These are phyloP conservation scores for Antedon mediterranea DNA, from an alignment of 53 echinoderm and acorn worm genomes.

Conservation along the genomic window DNA sequence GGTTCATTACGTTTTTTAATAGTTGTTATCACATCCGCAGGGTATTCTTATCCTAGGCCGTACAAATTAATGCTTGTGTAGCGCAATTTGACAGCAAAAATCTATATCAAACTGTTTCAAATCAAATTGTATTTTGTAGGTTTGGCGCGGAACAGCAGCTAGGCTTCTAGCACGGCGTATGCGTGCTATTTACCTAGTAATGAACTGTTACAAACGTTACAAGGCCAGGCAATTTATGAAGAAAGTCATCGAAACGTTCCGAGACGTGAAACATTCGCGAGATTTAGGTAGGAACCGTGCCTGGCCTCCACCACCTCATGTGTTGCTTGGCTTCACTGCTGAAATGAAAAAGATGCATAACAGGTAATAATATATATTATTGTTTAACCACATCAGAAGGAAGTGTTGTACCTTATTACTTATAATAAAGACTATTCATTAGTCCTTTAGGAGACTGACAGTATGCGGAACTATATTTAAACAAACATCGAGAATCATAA, in stretches of 20 bases:
- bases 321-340: slow-evolving; percentile 34
- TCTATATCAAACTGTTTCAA: no score
- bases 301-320: slow-evolving; percentile 79
- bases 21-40: not conserved
- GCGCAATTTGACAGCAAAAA: not conserved
- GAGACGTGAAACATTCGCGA: slow-evolving; percentile 36
- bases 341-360: slow-evolving; percentile 62
- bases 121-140: slow-evolving; percentile 16
- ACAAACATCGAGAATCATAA: no score
- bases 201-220: slow-evolving; percentile 67
- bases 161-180: slow-evolving; percentile 62
- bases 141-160: slow-evolving; percentile 85
- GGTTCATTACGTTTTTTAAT: slow-evolving; percentile 26
- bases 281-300: slow-evolving; percentile 65
- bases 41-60: not conserved
- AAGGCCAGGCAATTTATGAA: slow-evolving; percentile 55
- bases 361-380: no score
- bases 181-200: slow-evolving; percentile 67
- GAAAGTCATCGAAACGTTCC: slow-evolving; percentile 53
- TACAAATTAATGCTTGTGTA: not conserved
- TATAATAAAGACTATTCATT: no score
- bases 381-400: no score
- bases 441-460: no score
- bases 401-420: no score
- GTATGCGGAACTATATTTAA: no score